These are phyloP conservation scores for Triops longicaudatus DNA, from an alignment of 1,140 invertebrate species.

Conservation along the genomic window DNA sequence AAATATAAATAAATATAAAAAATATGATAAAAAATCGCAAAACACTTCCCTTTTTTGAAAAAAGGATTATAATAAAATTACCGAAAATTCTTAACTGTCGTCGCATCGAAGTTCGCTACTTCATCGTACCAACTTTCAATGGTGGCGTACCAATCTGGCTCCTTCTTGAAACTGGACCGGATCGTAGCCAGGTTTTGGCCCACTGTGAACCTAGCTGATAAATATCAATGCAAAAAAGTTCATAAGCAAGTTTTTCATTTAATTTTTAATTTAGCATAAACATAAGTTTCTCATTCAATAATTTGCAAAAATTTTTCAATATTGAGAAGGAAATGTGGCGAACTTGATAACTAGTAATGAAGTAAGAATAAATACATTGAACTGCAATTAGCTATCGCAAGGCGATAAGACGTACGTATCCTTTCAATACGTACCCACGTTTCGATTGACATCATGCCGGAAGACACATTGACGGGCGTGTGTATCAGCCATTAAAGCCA, in stretches of 20 bases:
- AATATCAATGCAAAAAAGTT: too few relatives aligned
- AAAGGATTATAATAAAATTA: too few relatives aligned
- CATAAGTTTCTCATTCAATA: too few relatives aligned
- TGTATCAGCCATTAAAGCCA: constrained; percentile 26
- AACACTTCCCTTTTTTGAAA: too few relatives aligned
- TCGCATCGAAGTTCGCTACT: constrained; percentile 9
- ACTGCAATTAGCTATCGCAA: not conserved
- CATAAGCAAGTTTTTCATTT: too few relatives aligned
- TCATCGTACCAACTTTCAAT: constrained; percentile 20
- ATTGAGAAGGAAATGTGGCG: too few relatives aligned
- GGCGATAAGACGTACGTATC: too few relatives aligned
- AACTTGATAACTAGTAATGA: not conserved
- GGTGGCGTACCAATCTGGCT: not conserved
- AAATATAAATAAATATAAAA: not conserved
- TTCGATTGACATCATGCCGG: constrained; percentile 12
- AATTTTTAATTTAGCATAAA: too few relatives aligned
- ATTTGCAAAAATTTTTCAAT: too few relatives aligned
- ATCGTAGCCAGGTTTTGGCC: constrained; percentile 28
- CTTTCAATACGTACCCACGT: constrained; percentile 32
- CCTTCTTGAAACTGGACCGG: not conserved
- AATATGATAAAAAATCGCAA: too few relatives aligned
- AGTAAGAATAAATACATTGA: not conserved
- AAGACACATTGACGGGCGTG: constrained; percentile 20
- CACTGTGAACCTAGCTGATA: constrained; percentile 24
- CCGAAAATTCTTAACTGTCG: not conserved